phyloP scores from a whole-genome alignment of 2,797 vertebrate genomes.

The Thaleichthys pacificus region DNA sequence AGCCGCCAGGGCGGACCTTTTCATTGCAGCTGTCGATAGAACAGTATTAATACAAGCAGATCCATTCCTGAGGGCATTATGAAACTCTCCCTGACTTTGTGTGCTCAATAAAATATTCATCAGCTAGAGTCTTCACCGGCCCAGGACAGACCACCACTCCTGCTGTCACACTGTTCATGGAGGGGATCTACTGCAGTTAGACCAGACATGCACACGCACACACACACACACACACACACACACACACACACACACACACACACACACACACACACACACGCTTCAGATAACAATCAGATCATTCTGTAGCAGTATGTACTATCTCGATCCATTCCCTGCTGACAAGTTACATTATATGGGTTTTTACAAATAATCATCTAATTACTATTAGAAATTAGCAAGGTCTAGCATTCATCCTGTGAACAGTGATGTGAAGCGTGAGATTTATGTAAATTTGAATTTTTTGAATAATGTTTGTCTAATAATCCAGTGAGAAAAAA shows the following conservation, averaged over 20 bases:
- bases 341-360: not conserved
- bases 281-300: not conserved
- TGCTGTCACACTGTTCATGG: constrained; percentile 6
- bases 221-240: not conserved
- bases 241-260: constrained; percentile 2
- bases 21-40: constrained; percentile 47
- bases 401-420: constrained; percentile 1
- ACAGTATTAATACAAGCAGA: constrained; percentile 64
- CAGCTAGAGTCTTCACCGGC: constrained; percentile 62
- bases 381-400: not conserved
- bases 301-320: not conserved
- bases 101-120: constrained; percentile 75
- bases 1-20: constrained; percentile 41
- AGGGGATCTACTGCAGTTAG: not conserved
- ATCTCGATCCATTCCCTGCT: not conserved
- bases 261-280: constrained; percentile 7
- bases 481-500: too few relatives aligned
- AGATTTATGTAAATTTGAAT: not conserved
- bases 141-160: constrained; percentile 43
- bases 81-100: constrained; percentile 72
- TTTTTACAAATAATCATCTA: not conserved
- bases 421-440: not conserved
- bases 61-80: constrained; percentile 66
- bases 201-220: not conserved
- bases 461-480: not conserved